These are phyloP conservation scores for Hystrix cristata DNA, from an alignment of 2,113 vertebrate genomes.

Conservation along the genomic window DNA sequence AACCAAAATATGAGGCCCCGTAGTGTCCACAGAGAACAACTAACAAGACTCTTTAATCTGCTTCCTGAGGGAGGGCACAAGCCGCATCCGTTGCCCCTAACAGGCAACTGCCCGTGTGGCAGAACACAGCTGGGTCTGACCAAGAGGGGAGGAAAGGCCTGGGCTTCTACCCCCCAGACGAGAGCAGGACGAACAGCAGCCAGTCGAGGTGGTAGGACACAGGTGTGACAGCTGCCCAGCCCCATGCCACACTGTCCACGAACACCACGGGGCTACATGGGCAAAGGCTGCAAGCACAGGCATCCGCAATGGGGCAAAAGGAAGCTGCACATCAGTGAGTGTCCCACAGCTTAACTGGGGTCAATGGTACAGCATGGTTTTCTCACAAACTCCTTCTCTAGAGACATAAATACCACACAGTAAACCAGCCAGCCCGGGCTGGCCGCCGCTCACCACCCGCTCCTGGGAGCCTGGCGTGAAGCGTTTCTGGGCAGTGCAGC, in stretches of 20 bases:
- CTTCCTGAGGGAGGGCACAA: neutral
- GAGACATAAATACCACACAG: neutral
- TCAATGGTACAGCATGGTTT: neutral
- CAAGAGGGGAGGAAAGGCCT: accelerated
- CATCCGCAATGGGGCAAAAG: neutral
- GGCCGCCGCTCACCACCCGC: neutral
- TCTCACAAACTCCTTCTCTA: neutral
- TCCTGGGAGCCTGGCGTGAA: neutral
- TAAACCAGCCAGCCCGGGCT: accelerated
- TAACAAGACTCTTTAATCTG: neutral
- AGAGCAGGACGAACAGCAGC: neutral
- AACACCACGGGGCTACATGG: too few relatives aligned
- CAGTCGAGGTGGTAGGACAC: neutral
- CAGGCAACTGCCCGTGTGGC: neutral
- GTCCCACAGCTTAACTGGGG: neutral
- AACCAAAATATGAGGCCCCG: neutral
- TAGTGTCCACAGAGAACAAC: too few relatives aligned
- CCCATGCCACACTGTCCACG: neutral
- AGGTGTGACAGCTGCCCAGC: neutral
- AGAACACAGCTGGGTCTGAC: neutral
- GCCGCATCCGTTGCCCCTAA: accelerated
- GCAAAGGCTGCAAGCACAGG: too few relatives aligned
- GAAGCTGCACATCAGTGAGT: accelerated
- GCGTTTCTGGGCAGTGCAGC: too few relatives aligned
- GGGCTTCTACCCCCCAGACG: neutral